phyloP scores from a whole-genome alignment of 2,113 vertebrate species.

The Coreoperca whiteheadi region DNA sequence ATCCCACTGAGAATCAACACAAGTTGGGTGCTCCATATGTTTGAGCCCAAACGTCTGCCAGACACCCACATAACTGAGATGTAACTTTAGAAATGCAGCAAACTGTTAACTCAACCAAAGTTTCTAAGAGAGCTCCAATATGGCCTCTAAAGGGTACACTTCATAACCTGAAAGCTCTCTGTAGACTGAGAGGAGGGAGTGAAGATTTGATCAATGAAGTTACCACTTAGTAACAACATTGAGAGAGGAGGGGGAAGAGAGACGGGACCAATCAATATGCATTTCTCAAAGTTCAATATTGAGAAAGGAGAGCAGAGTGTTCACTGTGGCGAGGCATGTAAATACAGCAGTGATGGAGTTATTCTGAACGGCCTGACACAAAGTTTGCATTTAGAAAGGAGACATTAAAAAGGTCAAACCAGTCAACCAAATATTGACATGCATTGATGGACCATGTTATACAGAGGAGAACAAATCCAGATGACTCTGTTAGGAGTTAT shows the following conservation, averaged over 20 bases:
- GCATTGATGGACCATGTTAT: background rate
- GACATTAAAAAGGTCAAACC: background rate
- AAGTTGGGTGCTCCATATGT: background rate
- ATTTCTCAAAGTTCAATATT: slow-evolving; percentile 28
- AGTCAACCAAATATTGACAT: background rate
- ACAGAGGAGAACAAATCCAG: background rate
- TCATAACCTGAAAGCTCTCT: slow-evolving; percentile 1
- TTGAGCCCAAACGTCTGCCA: background rate
- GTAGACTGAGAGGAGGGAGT: background rate
- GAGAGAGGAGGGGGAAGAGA: slow-evolving; percentile 22
- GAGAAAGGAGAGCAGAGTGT: slow-evolving; percentile 20
- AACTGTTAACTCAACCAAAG: background rate
- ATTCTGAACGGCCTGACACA: background rate
- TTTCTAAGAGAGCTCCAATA: slow-evolving; percentile 1
- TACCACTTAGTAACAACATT: slow-evolving; percentile 36
- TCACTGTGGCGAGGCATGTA: background rate
- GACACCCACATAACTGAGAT: background rate
- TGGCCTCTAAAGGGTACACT: slow-evolving; percentile 8
- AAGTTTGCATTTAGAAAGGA: background rate
- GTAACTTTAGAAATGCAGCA: background rate
- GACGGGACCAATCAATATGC: slow-evolving; percentile 40
- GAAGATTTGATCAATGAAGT: slow-evolving; percentile 40
- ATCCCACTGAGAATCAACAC: background rate
- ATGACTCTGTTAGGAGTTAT: background rate
- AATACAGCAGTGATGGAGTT: slow-evolving; percentile 5